Base-by-base conservation (phyloP, 2,113 vertebrate species). In the Tor tambroides region DNA sequence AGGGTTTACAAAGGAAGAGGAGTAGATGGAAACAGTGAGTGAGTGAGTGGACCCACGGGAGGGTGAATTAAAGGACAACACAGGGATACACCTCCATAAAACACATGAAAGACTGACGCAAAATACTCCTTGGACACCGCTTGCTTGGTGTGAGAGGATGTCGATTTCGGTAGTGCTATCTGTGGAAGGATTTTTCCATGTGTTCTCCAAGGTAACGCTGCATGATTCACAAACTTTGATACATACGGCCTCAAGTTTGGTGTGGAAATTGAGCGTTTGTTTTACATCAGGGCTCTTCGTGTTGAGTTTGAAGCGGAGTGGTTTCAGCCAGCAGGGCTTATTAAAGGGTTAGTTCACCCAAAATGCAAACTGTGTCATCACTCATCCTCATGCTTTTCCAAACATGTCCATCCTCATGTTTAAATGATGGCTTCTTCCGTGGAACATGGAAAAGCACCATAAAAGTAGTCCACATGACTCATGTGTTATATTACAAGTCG, bases 11-110 rank as follows among this genome's bases (percentile, higher is more conserved):
- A 80, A 10, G 46, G 46, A 15, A 17, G 15, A 67, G 43, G 54
- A 63, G 71, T 43, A 49, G 21, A 67, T 19, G 63, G 80, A 76
- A 63, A 82, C 26, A 67, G 76, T 74, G 32, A 71, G 76, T 74
- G 32, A 71, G 87, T 54, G 65, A 83, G 87, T 41, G 21, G 74
- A 88, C 41, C 38, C 67, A 12, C 3, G 19, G 75, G 49, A 85
- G 69, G 65, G 59, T 83, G 80, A 65, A 83, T 54, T 83, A 67
- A 56, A 83, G 86, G 86, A 87, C 80, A 77, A 28, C 19, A 46
- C 10, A 3, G 43, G 43, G 43, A 46, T 46, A 46, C 2, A 82
- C 77, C 41, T 81, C 67, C 67, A 61, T 81, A 28, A 65, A 51
- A 49, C 30, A 63, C 79, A 87, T 26, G 67, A 43, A 43, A 56